These are phyloP conservation scores for Lepisosteus oculatus DNA, from an alignment of 2,113 vertebrate species.

Conservation along the genomic window DNA sequence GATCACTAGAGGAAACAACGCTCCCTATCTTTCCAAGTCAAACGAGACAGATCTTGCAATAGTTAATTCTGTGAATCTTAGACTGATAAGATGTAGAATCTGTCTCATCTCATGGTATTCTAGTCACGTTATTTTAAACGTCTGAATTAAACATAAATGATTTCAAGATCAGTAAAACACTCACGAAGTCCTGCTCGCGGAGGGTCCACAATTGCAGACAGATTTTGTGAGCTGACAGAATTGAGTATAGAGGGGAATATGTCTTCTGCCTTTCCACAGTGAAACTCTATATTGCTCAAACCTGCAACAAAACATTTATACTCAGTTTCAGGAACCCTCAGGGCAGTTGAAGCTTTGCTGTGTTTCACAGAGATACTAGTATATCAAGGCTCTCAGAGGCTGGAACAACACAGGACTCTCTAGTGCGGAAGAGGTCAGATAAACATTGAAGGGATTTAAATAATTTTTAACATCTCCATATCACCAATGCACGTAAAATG, in stretches of 20 bases:
- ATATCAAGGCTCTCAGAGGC: too few species aligned
- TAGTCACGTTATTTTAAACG: too few species aligned
- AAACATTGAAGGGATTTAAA: neutral
- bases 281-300: constrained; percentile 83
- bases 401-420: too few species aligned
- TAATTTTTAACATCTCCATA: too few species aligned
- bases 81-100: too few species aligned
- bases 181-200: constrained; percentile 92
- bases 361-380: neutral
- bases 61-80: too few species aligned
- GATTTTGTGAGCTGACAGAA: constrained; percentile 63
- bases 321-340: neutral
- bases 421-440: neutral
- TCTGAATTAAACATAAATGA: neutral
- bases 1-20: too few species aligned
- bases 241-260: constrained; percentile 82
- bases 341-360: neutral
- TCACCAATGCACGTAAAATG: too few species aligned
- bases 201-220: constrained; percentile 84
- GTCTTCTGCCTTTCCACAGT: constrained; percentile 91
- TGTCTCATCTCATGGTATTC: too few species aligned
- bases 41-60: too few species aligned
- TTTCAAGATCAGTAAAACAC: constrained; percentile 39
- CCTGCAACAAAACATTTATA: constrained; percentile 53
- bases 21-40: too few species aligned